A percentile compares a stretch with the other conserved stretches of the same genome.
phyloP scores from a whole-genome alignment of 2,797 vertebrate genomes.

The Catamblyrhynchus diadema region DNA sequence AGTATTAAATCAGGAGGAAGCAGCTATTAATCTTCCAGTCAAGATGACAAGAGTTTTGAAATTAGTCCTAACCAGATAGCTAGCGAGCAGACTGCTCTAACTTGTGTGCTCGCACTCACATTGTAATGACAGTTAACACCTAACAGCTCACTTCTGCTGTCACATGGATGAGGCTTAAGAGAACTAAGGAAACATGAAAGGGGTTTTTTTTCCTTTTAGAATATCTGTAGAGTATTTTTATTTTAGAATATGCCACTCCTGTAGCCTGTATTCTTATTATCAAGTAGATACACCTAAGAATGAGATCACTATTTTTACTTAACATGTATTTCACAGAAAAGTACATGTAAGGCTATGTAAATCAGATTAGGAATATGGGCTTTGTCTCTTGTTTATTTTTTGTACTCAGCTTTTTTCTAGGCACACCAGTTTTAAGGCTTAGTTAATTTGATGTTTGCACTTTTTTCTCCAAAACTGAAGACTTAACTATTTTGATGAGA shows the following conservation, averaged over 20 bases:
- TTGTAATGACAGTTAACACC: not conserved
- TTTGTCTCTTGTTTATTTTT: not conserved
- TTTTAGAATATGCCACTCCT: not conserved
- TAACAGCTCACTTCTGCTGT: not conserved
- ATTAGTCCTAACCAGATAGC: not conserved
- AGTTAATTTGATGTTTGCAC: not conserved
- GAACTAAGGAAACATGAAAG: not conserved
- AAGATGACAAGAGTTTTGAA: not conserved
- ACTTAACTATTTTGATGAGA: not conserved
- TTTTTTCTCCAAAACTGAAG: not conserved
- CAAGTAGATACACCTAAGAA: not conserved
- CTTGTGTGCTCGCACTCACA: accelerated
- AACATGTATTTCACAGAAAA: not conserved
- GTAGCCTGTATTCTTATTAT: not conserved
- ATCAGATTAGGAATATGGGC: not conserved
- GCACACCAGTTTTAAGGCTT: not conserved
- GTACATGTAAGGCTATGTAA: not conserved
- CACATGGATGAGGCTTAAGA: not conserved
- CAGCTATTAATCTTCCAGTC: not conserved
- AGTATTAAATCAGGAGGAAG: not conserved
- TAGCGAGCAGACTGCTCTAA: not conserved
- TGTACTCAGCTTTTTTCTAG: not conserved
- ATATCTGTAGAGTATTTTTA: not conserved
- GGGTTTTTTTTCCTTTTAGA: not conserved
- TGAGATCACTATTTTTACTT: not conserved